Conservation (phyloP, 2,113 vertebrate genomes). For the Pagrus major region DNA sequence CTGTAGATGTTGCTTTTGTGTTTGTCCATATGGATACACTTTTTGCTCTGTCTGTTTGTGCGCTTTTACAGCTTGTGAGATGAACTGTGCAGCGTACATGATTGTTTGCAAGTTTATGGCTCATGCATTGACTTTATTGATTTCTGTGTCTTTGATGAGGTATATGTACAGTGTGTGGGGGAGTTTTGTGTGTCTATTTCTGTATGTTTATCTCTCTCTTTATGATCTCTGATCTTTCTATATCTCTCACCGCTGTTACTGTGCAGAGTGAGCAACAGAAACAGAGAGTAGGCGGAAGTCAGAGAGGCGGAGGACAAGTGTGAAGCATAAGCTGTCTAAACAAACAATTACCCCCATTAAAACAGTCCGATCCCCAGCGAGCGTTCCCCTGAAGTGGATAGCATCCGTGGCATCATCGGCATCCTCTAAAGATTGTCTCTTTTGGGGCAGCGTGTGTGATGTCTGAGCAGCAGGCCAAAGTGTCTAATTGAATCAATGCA, state of each 20-base stretch:
- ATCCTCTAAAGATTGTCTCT: conserved; percentile 15
- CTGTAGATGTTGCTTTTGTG: conserved; percentile 42
- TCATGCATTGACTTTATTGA: conserved; percentile 40
- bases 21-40: conserved; percentile 58
- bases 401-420: conserved; percentile 23
- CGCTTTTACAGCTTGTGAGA: conserved; percentile 5
- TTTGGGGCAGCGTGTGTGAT: not conserved
- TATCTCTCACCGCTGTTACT: conserved; percentile 4
- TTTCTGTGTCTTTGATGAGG: conserved; percentile 43
- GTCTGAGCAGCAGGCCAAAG: conserved; percentile 33
- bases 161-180: conserved; percentile 13
- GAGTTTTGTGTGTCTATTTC: conserved; percentile 31
- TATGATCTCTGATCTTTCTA: conserved; percentile 23
- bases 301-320: conserved; percentile 24
- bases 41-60: conserved; percentile 26
- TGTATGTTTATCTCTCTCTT: conserved; percentile 11
- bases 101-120: conserved; percentile 24
- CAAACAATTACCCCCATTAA: conserved; percentile 39
- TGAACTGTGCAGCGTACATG: conserved; percentile 18
- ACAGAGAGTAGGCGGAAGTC: conserved; percentile 28
- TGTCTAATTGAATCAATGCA: conserved; percentile 67
- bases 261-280: conserved; percentile 9
- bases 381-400: conserved; percentile 10
- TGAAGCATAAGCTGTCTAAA: conserved; percentile 14
- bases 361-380: conserved; percentile 23